Percentiles rank a stretch among this genome's conserved stretches.
Evolutionary conservation across 2,113 vertebrate species (phyloP).

Genomic region (Marmota monax): DNA sequence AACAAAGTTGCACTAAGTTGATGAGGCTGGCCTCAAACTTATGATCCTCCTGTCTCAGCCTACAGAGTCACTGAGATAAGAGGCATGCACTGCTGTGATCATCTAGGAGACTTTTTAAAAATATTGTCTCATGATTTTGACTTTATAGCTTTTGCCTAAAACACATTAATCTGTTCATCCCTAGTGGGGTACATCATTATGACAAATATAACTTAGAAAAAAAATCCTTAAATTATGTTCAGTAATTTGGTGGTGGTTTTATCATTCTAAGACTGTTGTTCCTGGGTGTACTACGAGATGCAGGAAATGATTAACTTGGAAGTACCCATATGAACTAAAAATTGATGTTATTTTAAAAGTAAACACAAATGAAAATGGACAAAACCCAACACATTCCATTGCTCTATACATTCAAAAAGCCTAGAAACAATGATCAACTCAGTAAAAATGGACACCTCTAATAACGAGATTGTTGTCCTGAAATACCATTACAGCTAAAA

Average conservation of each 20-base stretch:
- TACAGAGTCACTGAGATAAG: too few relatives aligned
- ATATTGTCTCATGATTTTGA: not conserved
- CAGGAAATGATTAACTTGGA: constrained; percentile 49
- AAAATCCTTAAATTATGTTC: constrained; percentile 7
- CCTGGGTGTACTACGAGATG: not conserved
- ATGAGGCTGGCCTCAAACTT: too few relatives aligned
- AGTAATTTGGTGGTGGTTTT: not conserved
- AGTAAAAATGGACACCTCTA: not conserved
- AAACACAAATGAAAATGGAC: not conserved
- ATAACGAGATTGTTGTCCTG: not conserved
- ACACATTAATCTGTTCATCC: not conserved
- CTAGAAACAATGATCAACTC: constrained; percentile 2
- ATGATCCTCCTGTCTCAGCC: too few relatives aligned
- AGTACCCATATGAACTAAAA: constrained; percentile 18
- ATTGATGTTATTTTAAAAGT: constrained; percentile 33
- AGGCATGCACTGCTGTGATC: too few relatives aligned
- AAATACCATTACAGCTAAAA: constrained; percentile 28
- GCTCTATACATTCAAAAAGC: not conserved
- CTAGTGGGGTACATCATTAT: not conserved
- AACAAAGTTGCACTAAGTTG: too few relatives aligned
- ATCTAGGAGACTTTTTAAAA: too few relatives aligned
- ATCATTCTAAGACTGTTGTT: not conserved
- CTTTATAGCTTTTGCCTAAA: not conserved
- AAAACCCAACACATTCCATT: not conserved
- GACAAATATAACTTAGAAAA: not conserved